phyloP scores from a whole-genome alignment of 2,888 invertebrate species.

The Apotomis capreana region DNA sequence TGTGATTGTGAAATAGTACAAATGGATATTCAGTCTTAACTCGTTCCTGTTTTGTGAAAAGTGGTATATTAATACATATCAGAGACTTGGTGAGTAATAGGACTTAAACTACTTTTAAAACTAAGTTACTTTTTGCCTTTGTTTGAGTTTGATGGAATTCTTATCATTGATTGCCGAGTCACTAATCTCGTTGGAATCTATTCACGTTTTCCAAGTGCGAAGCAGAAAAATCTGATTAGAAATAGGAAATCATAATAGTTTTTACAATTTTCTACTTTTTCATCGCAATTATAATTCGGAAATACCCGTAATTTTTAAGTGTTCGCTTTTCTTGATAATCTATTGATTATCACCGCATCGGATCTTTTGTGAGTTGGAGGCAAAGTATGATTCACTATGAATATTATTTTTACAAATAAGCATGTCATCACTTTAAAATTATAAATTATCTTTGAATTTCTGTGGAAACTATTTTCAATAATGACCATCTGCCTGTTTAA shows the following conservation, averaged over 20 bases:
- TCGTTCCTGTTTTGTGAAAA: conserved; percentile 53
- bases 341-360: conserved; percentile 16
- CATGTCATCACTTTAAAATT: background rate
- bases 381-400: background rate
- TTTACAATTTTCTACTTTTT: background rate
- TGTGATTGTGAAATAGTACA: conserved; percentile 67
- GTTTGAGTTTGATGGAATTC: conserved; percentile 61
- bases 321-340: conserved; percentile 1
- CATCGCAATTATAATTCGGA: background rate
- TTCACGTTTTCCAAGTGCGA: conserved; percentile 18
- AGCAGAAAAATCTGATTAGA: conserved; percentile 2
- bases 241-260: background rate
- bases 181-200: conserved; percentile 45
- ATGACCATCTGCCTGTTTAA: too few species aligned
- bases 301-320: background rate
- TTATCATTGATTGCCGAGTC: conserved; percentile 55
- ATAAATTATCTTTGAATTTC: too few species aligned
- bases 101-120: conserved; percentile 26
- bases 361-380: background rate
- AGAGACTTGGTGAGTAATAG: conserved; percentile 37
- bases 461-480: too few species aligned
- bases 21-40: conserved; percentile 72
- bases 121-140: conserved; percentile 49
- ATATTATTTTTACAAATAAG: background rate
- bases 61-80: conserved; percentile 53